Conservation (phyloP, 2,797 vertebrate genomes). For the Enteromius unitaeniatus region DNA sequence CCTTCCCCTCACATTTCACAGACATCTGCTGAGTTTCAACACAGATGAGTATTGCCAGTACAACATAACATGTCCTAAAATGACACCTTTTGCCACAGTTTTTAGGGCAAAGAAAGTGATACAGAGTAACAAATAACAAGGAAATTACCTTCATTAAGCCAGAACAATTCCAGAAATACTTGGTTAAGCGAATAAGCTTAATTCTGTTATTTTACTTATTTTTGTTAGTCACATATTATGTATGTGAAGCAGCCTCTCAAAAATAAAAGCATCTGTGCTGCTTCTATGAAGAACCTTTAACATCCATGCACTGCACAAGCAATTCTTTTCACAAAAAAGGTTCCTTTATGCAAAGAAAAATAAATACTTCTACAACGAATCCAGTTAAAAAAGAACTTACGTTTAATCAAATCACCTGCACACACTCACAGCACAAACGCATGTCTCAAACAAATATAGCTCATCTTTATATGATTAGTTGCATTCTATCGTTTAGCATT, state of each 20-base stretch:
- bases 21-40: neutral
- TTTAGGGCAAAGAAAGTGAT: neutral
- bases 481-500: neutral
- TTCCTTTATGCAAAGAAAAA: neutral
- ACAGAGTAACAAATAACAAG: neutral
- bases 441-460: neutral
- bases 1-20: slow-evolving; percentile 55
- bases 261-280: neutral
- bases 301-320: neutral
- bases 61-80: slow-evolving; percentile 54
- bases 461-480: neutral
- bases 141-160: neutral
- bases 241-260: neutral
- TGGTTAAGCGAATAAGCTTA: neutral
- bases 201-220: neutral
- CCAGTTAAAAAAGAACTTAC: neutral
- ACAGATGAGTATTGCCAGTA: neutral
- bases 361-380: too few relatives aligned
- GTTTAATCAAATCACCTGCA: neutral
- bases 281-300: neutral
- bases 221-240: neutral
- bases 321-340: neutral
- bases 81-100: neutral
- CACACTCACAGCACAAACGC: neutral
- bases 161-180: neutral